Conservation (phyloP, 2,797 vertebrate genomes). For the Hydrocynus forskahlii region DNA sequence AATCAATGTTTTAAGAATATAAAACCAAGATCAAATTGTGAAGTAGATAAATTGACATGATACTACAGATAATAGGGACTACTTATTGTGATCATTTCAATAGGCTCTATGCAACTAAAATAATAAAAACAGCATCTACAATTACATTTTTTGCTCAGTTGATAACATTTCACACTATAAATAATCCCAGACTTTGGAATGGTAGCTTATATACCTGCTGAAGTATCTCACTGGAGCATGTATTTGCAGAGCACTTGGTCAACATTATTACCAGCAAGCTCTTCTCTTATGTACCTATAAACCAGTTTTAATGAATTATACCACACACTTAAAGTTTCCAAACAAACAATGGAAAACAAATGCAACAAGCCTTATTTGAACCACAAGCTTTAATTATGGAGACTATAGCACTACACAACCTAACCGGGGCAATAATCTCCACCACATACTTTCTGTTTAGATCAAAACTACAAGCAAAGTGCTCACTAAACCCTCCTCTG, state of each 20-base stretch:
- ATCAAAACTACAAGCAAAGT: constrained; percentile 22
- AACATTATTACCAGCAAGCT: not conserved
- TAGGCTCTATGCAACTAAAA: too few species aligned
- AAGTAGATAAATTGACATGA: too few species aligned
- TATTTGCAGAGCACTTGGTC: not conserved
- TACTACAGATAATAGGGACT: too few species aligned
- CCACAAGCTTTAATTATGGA: constrained; percentile 27
- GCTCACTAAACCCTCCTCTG: constrained; percentile 33
- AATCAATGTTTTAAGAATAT: too few species aligned
- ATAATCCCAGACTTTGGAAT: not conserved
- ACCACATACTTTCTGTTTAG: constrained; percentile 31
- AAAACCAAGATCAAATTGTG: too few species aligned
- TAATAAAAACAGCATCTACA: too few species aligned
- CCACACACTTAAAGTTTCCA: constrained; percentile 7
- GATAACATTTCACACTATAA: too few species aligned
- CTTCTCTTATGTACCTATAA: not conserved
- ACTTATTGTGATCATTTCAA: too few species aligned
- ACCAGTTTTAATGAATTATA: constrained; percentile 13
- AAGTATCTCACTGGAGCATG: not conserved
- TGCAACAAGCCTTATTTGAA: constrained; percentile 20
- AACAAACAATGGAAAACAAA: constrained; percentile 28
- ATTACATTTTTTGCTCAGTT: too few species aligned
- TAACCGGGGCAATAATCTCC: constrained; percentile 25
- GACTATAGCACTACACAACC: constrained; percentile 6
- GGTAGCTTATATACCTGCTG: not conserved